A percentile compares a stretch with the other conserved stretches of the same genome.
Evolutionary conservation across 2,113 vertebrate species (phyloP).

Genomic region (Uria lomvia): DNA sequence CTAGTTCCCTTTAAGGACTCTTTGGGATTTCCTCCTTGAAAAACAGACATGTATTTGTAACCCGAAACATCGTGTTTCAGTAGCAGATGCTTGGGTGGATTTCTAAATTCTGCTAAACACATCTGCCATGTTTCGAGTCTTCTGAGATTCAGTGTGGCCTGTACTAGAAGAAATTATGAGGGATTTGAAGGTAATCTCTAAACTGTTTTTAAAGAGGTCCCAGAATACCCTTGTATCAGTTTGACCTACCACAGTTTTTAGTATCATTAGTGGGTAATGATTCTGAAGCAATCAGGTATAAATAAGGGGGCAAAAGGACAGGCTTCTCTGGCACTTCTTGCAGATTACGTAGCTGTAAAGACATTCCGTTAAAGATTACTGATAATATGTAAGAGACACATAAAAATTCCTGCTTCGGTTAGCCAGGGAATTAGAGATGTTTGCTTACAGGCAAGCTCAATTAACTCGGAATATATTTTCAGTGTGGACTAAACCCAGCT

Average conservation of each 20-base stretch:
- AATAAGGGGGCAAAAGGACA: conserved; percentile 41
- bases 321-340: neutral
- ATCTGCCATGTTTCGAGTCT: neutral
- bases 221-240: neutral
- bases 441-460: neutral
- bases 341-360: conserved; percentile 36
- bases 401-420: conserved; percentile 35
- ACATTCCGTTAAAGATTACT: conserved; percentile 28
- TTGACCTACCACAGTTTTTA: conserved; percentile 16
- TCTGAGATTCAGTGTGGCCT: neutral
- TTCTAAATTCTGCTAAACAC: neutral
- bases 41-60: neutral
- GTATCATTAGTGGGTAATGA: conserved; percentile 14
- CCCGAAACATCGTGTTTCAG: neutral
- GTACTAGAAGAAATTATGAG: neutral
- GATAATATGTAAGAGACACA: conserved; percentile 15
- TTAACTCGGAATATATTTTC: conserved; percentile 29
- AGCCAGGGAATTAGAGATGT: conserved; percentile 20
- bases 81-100: neutral
- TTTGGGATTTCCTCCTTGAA: neutral
- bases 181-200: neutral
- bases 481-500: neutral
- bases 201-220: neutral
- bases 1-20: neutral
- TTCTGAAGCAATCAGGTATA: conserved; percentile 19